These are phyloP conservation scores for Eira barbara DNA, from an alignment of 2,113 vertebrate genomes.

Conservation along the genomic window DNA sequence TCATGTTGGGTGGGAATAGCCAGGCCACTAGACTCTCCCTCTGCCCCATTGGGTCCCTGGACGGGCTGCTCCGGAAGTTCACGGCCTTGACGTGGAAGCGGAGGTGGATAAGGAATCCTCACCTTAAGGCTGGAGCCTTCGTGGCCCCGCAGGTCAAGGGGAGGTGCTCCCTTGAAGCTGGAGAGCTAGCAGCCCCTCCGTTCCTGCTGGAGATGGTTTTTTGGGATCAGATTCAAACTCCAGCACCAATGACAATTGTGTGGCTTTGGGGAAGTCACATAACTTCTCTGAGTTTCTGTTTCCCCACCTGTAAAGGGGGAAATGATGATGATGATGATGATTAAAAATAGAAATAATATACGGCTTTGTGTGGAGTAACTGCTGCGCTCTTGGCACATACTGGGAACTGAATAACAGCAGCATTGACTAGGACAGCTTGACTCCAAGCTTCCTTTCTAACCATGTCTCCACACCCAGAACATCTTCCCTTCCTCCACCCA, in stretches of 20 bases:
- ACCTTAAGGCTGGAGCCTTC: rapidly evolving
- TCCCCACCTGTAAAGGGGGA: not conserved
- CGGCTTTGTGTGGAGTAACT: not conserved
- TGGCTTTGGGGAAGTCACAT: not conserved
- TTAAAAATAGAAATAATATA: not conserved
- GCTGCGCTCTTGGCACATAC: not conserved
- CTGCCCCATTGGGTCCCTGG: not conserved
- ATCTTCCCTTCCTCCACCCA: not conserved
- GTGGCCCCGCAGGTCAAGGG: rapidly evolving
- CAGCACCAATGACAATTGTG: not conserved
- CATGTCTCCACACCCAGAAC: not conserved
- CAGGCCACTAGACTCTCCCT: not conserved
- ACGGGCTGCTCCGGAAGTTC: not conserved
- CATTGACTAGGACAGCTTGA: not conserved
- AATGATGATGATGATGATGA: not conserved
- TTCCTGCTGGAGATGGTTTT: not conserved
- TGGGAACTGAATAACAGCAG: not conserved
- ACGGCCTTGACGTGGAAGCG: not conserved
- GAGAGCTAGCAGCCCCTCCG: not conserved
- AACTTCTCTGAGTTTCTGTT: not conserved
- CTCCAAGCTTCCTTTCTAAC: not conserved
- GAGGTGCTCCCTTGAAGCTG: not conserved
- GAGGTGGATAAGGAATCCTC: not conserved
- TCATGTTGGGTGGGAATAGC: not conserved
- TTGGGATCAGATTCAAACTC: not conserved